Evolutionary conservation across 1,140 invertebrate genomes (phyloP), one percentile per base, ranked within the genome.

Genomic region (Andricus grossulariae): DNA sequence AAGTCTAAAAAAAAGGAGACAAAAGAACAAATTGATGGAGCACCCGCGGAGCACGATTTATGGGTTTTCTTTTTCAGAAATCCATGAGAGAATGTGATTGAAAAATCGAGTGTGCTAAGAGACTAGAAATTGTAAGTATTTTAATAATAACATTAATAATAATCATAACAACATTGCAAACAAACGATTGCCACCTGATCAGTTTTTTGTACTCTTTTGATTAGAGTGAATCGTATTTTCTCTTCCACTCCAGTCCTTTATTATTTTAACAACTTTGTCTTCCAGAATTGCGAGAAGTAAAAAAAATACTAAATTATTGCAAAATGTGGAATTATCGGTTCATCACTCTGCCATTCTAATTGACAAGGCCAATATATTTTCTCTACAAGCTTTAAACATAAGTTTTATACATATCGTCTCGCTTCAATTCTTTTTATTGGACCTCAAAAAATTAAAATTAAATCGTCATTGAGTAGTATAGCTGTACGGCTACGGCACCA

Each of bases 151-250:
- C 12, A 52, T 52, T 71, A 80, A 78, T 82, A 87, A 87, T 82
- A 85, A 87, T 78, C 76, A 85, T 75, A 32, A 32, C 25, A 32
- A 32, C 25, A 32, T 32, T 32, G 25, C 5, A 32, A 32, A 78
- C 79, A 85, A 89, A 85, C 75, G 77, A 84, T 83, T 82, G 85
- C 80, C 81, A 74, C 83, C 74, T 79, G 85, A 83, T 80, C 83
- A 85, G 73, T 88, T 80, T 88, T 91, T 91, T 91, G 90, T 91
- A 91, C 90, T 91, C 86, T 89, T 90, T 90, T 90, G 86, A 89
- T 90, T 89, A 88, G 25, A 5, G 2, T 5, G 25, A 32, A 32
- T 32, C 25, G 25, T 32, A 3, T 83, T 86, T 84, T 89, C 87
- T 82, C 86, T 88, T 80, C 80, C n/a, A n/a, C 16, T 54, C 16